These are phyloP conservation scores for Tuberolachnus salignus DNA, from an alignment of 2,888 invertebrate species.

Conservation along the genomic window DNA sequence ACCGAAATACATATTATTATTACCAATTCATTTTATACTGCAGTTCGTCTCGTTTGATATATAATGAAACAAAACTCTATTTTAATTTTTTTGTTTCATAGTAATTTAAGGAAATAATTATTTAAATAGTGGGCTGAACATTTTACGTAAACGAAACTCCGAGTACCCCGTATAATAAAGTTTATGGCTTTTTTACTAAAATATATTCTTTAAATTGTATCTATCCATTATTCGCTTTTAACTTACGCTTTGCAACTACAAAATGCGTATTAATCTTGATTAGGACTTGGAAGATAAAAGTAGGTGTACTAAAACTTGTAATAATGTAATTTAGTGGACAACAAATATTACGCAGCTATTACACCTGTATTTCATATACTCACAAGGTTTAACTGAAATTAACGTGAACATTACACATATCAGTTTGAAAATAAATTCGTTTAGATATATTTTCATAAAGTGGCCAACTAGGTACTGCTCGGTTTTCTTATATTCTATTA, in stretches of 20 bases:
- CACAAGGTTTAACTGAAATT: neutral
- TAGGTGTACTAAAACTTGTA: neutral
- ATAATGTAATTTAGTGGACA: neutral
- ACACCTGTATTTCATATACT: neutral
- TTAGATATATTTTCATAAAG: too few relatives aligned
- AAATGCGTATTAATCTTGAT: conserved; percentile 19
- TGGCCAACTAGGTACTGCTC: too few relatives aligned
- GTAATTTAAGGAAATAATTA: neutral
- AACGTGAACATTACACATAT: neutral
- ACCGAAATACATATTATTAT: too few relatives aligned
- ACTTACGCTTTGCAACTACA: neutral
- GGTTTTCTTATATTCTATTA: too few relatives aligned
- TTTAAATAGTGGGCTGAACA: neutral
- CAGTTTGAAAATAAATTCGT: too few relatives aligned
- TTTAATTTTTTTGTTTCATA: neutral
- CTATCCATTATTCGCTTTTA: neutral
- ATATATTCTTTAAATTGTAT: neutral
- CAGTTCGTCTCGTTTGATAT: too few relatives aligned
- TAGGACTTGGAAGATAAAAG: neutral
- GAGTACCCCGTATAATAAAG: neutral
- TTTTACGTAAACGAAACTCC: neutral
- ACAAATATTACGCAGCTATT: neutral
- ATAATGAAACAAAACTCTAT: neutral
- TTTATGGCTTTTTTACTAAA: neutral
- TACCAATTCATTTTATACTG: too few relatives aligned